phyloP scores from a whole-genome alignment of 2,888 invertebrate species.

The Margaritifera margaritifera region DNA sequence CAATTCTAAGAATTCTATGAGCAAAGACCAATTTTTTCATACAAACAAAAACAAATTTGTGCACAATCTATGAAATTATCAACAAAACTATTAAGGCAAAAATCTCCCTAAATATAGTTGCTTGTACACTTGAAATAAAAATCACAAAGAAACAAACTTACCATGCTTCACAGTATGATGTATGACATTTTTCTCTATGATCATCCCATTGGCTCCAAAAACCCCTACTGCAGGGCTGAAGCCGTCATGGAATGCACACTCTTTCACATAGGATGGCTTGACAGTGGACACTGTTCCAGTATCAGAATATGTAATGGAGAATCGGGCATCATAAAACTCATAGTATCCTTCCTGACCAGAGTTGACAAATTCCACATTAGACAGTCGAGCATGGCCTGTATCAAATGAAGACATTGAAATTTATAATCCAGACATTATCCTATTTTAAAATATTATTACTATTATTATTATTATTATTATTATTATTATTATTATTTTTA shows the following conservation, averaged over 20 bases:
- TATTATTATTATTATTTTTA: no score
- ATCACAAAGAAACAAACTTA: conserved; percentile 20
- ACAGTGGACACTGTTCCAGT: conserved; percentile 44
- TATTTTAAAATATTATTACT: no score
- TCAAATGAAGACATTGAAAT: conserved; percentile 3
- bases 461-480: no score
- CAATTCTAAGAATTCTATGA: no score
- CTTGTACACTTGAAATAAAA: no score
- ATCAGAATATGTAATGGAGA: conserved; percentile 58
- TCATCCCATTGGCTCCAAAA: conserved; percentile 49
- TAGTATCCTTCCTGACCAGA: conserved; percentile 64
- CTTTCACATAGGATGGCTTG: conserved; percentile 56
- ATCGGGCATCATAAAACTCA: conserved; percentile 59
- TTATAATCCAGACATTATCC: not conserved
- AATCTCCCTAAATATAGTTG: no score
- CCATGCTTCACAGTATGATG: conserved; percentile 60
- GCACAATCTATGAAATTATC: no score
- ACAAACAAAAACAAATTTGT: no score
- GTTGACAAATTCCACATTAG: conserved; percentile 63
- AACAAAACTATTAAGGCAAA: no score
- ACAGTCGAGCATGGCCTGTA: conserved; percentile 61
- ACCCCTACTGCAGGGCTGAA: conserved; percentile 66
- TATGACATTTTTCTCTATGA: conserved; percentile 61
- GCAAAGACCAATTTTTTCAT: no score
- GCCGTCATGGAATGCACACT: conserved; percentile 61